Conservation (phyloP, 2,797 vertebrate species). For the Ceyx erithaca region DNA sequence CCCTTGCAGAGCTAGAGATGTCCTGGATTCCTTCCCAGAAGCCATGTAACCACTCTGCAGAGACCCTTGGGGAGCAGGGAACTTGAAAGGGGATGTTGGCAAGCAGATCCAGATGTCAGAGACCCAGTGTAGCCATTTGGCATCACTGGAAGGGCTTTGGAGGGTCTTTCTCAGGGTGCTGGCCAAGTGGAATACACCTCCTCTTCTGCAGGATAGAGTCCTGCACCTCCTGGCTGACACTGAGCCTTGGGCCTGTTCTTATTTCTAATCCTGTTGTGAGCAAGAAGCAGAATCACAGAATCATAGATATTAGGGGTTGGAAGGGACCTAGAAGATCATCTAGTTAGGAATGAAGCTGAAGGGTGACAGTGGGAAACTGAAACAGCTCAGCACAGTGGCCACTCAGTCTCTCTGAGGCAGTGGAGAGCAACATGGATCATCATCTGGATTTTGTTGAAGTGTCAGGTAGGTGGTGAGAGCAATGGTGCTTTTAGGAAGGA, state of each 20-base stretch:
- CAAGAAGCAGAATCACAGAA: background rate
- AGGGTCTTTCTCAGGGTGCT: background rate
- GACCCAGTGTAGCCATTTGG: background rate
- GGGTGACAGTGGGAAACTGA: background rate
- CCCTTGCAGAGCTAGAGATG: rapidly evolving
- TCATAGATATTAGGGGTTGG: too few relatives aligned
- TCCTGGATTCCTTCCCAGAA: background rate
- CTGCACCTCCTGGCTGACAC: background rate
- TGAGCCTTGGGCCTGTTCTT: background rate
- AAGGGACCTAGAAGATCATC: too few relatives aligned
- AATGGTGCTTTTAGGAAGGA: background rate
- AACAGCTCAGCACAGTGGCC: background rate
- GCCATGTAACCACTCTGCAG: background rate
- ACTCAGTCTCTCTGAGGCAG: background rate
- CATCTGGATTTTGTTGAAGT: background rate
- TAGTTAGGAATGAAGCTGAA: background rate
- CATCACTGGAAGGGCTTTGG: background rate
- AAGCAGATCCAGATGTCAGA: background rate
- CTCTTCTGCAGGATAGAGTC: background rate
- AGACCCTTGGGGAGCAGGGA: background rate
- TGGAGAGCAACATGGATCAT: background rate
- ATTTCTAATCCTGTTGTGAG: background rate
- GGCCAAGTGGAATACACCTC: background rate
- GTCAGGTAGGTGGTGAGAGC: background rate
- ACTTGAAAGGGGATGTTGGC: background rate